Conservation (phyloP, 1,140 invertebrate species). For the Zaprionus ornatus region DNA sequence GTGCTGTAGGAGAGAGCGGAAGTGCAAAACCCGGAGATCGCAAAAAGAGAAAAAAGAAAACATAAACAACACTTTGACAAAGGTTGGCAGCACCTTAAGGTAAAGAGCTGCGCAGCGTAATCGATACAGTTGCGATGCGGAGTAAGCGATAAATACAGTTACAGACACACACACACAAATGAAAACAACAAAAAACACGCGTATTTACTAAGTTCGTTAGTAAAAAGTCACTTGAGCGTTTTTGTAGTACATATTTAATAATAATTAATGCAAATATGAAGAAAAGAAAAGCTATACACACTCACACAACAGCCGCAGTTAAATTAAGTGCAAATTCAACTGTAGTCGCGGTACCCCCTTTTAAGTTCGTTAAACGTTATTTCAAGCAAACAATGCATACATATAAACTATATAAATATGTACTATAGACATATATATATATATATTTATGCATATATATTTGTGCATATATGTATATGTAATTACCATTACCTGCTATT, state of each 20-base stretch:
- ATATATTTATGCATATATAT: slow-evolving; percentile 33
- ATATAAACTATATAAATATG: slow-evolving; percentile 5
- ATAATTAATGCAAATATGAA: slow-evolving; percentile 46
- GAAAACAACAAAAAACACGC: slow-evolving; percentile 16
- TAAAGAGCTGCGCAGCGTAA: slow-evolving; percentile 31
- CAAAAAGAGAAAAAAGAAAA: slow-evolving; percentile 15
- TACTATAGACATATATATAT: slow-evolving; percentile 12
- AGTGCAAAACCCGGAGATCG: neutral
- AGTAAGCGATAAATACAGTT: neutral
- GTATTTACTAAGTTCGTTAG: slow-evolving; percentile 67
- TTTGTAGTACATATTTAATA: slow-evolving; percentile 76
- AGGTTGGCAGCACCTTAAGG: slow-evolving; percentile 45
- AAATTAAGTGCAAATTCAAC: slow-evolving; percentile 38
- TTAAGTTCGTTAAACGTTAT: slow-evolving; percentile 51
- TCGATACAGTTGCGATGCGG: slow-evolving; percentile 46
- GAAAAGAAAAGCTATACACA: slow-evolving; percentile 36
- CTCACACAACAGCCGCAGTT: slow-evolving; percentile 24
- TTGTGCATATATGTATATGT: slow-evolving; percentile 41
- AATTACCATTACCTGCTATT: slow-evolving; percentile 67
- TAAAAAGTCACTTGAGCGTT: slow-evolving; percentile 73
- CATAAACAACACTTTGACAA: slow-evolving; percentile 35
- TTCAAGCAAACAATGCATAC: slow-evolving; percentile 17
- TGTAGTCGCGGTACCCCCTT: slow-evolving; percentile 32
- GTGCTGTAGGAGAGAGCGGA: neutral
- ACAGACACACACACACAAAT: slow-evolving; percentile 18